Evolutionary conservation across 2,888 invertebrate genomes (phyloP).

Genomic region (Crossocerus cetratus): DNA sequence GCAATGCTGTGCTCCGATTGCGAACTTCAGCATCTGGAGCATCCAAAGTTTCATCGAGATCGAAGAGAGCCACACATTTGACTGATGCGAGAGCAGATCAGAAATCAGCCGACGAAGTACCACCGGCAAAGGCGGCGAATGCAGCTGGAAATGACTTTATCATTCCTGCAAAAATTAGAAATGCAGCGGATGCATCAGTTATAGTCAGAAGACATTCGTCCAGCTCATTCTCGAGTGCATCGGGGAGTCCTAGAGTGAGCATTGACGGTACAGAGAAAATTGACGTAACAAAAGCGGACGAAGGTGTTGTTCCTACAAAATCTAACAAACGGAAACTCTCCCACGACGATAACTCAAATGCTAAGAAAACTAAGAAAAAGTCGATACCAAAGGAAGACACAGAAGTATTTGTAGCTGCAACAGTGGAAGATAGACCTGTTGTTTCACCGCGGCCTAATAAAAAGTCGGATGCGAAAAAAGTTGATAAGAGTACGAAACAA

Average conservation of each 20-base stretch:
- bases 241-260: constrained; percentile 82
- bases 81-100: constrained; percentile 48
- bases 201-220: constrained; percentile 91
- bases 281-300: constrained; percentile 55
- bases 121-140: constrained; percentile 49
- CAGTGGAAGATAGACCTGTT: constrained; percentile 33
- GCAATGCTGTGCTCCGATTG: constrained; percentile 80
- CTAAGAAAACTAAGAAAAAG: constrained; percentile 62
- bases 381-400: constrained; percentile 31
- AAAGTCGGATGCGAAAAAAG: constrained; percentile 50
- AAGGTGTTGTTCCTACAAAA: constrained; percentile 57
- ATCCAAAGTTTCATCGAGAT: constrained; percentile 78
- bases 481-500: constrained; percentile 55
- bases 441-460: constrained; percentile 43
- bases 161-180: constrained; percentile 70
- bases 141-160: constrained; percentile 66
- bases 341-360: constrained; percentile 59
- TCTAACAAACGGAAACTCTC: constrained; percentile 64
- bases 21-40: constrained; percentile 76
- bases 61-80: constrained; percentile 76
- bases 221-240: constrained; percentile 87
- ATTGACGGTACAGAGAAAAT: constrained; percentile 62
- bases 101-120: constrained; percentile 45
- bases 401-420: constrained; percentile 17
- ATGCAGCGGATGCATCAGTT: constrained; percentile 86